phyloP scores from a whole-genome alignment of 1,140 invertebrate species.

The Zaprionus ornatus region DNA sequence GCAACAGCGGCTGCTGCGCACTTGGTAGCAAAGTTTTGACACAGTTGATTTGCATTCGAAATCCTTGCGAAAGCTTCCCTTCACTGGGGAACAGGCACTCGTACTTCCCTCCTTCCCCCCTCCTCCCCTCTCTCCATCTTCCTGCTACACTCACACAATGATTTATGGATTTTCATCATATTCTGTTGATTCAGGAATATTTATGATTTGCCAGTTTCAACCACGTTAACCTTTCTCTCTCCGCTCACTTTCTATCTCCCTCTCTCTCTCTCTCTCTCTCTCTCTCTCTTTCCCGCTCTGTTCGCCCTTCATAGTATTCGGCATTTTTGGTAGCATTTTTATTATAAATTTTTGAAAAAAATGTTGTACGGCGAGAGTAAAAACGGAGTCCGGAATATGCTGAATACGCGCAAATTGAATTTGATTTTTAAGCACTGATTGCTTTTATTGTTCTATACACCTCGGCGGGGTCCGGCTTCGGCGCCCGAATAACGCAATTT shows the following conservation, averaged over 20 bases:
- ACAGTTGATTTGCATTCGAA: slow-evolving; percentile 81
- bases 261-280: not conserved
- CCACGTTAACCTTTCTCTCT: slow-evolving; percentile 34
- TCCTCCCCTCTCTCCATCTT: not conserved
- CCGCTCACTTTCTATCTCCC: too few relatives aligned
- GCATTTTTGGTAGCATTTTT: slow-evolving; percentile 36
- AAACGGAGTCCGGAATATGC: slow-evolving; percentile 57
- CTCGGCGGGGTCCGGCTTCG: slow-evolving; percentile 6
- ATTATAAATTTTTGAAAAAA: slow-evolving; percentile 69
- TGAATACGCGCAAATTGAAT: slow-evolving; percentile 81
- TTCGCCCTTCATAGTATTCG: slow-evolving; percentile 44
- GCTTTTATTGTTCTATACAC: slow-evolving; percentile 73
- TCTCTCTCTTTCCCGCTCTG: not conserved
- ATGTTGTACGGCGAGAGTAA: slow-evolving; percentile 26
- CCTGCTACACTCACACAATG: slow-evolving; percentile 53
- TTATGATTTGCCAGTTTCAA: slow-evolving; percentile 67
- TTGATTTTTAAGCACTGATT: slow-evolving; percentile 81
- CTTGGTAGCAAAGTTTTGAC: slow-evolving; percentile 78
- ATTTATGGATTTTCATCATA: slow-evolving; percentile 83
- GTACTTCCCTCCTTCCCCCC: not conserved
- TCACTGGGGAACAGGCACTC: not conserved
- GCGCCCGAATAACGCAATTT: slow-evolving; percentile 47
- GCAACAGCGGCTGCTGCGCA: slow-evolving; percentile 40
- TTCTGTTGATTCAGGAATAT: slow-evolving; percentile 83
- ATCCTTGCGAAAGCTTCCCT: slow-evolving; percentile 59